A percentile compares a stretch with the other conserved stretches of the same genome.
phyloP scores from a whole-genome alignment of 1,140 invertebrate genomes.

The Tyrophagus putrescentiae region DNA sequence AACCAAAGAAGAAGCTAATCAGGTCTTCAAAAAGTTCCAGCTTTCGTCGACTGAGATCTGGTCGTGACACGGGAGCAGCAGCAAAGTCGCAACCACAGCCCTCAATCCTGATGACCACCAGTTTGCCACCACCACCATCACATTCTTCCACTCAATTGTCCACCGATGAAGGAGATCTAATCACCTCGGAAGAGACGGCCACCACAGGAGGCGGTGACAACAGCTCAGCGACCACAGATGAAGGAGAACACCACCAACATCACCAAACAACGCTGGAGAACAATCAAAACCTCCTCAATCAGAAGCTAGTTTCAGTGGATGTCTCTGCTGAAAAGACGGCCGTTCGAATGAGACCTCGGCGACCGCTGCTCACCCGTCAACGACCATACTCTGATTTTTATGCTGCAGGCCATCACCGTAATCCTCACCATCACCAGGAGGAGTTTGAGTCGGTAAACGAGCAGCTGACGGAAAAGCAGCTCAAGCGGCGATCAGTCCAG shows the following conservation, averaged over 20 bases:
- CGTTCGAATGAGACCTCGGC: slow-evolving; percentile 8
- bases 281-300: neutral
- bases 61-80: too few species aligned
- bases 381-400: slow-evolving; percentile 14
- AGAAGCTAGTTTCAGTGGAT: neutral
- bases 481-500: slow-evolving; percentile 22
- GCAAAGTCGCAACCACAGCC: too few species aligned
- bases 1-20: neutral
- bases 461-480: neutral
- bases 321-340: neutral
- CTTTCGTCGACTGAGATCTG: too few species aligned
- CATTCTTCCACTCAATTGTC: neutral
- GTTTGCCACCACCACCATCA: neutral
- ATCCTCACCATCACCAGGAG: too few species aligned
- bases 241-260: neutral
- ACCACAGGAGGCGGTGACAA: neutral
- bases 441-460: slow-evolving; percentile 5
- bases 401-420: neutral
- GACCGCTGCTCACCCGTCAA: slow-evolving; percentile 1
- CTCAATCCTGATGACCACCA: neutral
- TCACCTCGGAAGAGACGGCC: too few species aligned
- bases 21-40: neutral
- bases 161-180: neutral
- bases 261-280: neutral
- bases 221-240: neutral